Base-by-base conservation (phyloP, 2,797 vertebrate species). In the Lagocephalus sceleratus region DNA sequence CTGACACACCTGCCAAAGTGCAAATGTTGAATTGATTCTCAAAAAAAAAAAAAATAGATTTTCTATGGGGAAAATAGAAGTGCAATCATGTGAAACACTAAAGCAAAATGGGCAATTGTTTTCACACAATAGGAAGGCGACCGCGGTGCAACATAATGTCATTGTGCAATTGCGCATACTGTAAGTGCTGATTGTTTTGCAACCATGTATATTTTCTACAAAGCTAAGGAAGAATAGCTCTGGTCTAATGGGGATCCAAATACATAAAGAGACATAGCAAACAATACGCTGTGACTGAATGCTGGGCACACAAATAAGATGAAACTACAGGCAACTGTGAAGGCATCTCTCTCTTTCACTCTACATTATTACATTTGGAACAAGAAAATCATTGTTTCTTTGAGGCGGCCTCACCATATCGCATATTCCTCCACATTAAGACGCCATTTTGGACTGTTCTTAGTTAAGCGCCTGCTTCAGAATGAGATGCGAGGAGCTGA, bases 111-210 rank as follows among this genome's bases (percentile, higher is more conserved):
- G 47, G 16, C 35, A n/a, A 47, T 4, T 55, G 45, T 47, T 43
- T 63, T 68, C 35, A 56, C 40, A 54, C 26, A 38, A 68, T 42
- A 54, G 45, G 16, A 7, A 20, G 57, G 41, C 32, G 26, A 38
- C 26, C 22, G 41, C 20, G 19, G 21, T 20, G 14, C 12, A 15
- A 21, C 26, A 42, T 40, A 20, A 48, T 63, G 52, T 54, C 32
- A 52, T 22, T 25, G 12, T 55, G 55, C 54, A 45, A 60, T 56
- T 55, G 44, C 22, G 42, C 6, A 6, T 35, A 35, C 11, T 35
- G 32, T 35, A 38, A 35, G 42, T 14, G 39, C 39, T 57, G 68
- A 44, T 57, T 52, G 50, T 66, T 54, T 56, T 60, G 41, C 41
- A 35, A 52, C 44, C 25, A 29, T 54, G 44, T 54, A 47, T 59